Percentiles rank a stretch among this genome's conserved stretches.
phyloP scores from a whole-genome alignment of 2,113 vertebrate species.

The Rallus limicola region DNA sequence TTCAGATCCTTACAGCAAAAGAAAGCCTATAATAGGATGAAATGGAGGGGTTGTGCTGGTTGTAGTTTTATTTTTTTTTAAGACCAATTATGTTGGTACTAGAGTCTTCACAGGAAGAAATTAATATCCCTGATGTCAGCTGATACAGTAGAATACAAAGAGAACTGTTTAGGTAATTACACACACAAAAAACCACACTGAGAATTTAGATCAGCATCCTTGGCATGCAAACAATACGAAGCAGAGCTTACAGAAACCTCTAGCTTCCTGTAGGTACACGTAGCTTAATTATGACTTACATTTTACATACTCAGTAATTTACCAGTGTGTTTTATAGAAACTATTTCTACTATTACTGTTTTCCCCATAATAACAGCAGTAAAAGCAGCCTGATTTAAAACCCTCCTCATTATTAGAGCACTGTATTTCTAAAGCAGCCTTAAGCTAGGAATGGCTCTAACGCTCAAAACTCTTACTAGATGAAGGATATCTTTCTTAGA shows the following conservation, averaged over 20 bases:
- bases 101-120: constrained; percentile 20
- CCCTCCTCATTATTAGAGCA: not conserved
- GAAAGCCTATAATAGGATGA: not conserved
- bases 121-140: constrained; percentile 5
- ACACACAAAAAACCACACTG: not conserved
- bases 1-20: not conserved
- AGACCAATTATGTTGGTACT: not conserved
- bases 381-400: not conserved
- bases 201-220: constrained; percentile 27
- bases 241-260: constrained; percentile 14
- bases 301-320: not conserved
- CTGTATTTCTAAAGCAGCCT: not conserved
- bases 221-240: not conserved
- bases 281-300: constrained; percentile 30
- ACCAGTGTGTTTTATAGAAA: not conserved
- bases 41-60: not conserved
- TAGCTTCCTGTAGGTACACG: not conserved
- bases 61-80: not conserved
- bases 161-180: constrained; percentile 22
- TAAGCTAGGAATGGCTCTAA: not conserved
- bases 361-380: not conserved
- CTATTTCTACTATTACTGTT: constrained; percentile 14
- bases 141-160: constrained; percentile 30
- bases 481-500: not conserved
- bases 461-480: not conserved